Conservation (phyloP, 2,797 vertebrate species). For the Sparus aurata region DNA sequence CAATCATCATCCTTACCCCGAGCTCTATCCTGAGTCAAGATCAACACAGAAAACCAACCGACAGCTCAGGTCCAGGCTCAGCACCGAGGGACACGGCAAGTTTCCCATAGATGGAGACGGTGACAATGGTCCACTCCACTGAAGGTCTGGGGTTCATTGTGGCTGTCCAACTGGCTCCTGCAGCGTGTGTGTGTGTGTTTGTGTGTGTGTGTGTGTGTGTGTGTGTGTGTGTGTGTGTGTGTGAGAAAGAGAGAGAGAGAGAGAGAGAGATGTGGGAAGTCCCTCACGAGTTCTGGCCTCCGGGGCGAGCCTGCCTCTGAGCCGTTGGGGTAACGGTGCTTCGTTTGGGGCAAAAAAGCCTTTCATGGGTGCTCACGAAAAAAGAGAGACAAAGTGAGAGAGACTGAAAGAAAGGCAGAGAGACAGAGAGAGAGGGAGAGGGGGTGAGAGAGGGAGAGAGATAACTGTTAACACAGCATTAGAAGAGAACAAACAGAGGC, state of each 20-base stretch:
- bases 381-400: conserved; percentile 32
- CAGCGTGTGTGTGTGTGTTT: conserved; percentile 34
- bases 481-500: conserved; percentile 81
- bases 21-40: neutral
- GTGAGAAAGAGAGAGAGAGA: conserved; percentile 10
- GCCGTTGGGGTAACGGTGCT: conserved; percentile 56
- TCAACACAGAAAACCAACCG: conserved; percentile 37
- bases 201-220: conserved; percentile 21
- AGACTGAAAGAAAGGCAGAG: conserved; percentile 37
- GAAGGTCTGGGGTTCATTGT: conserved; percentile 60
- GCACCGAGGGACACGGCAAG: conserved; percentile 23
- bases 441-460: conserved; percentile 44
- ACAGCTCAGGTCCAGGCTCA: conserved; percentile 32
- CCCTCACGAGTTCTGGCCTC: conserved; percentile 50
- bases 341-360: conserved; percentile 63
- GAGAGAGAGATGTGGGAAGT: conserved; percentile 39
- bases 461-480: conserved; percentile 88
- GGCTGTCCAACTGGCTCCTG: conserved; percentile 29
- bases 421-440: conserved; percentile 21
- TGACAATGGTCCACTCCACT: conserved; percentile 39
- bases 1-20: conserved; percentile 47
- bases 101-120: conserved; percentile 37
- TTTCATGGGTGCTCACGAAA: conserved; percentile 63
- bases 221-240: neutral
- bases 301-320: conserved; percentile 27